Evolutionary conservation across 2,113 vertebrate species (phyloP).

Genomic region (Ptilorrhoa leucosticta): DNA sequence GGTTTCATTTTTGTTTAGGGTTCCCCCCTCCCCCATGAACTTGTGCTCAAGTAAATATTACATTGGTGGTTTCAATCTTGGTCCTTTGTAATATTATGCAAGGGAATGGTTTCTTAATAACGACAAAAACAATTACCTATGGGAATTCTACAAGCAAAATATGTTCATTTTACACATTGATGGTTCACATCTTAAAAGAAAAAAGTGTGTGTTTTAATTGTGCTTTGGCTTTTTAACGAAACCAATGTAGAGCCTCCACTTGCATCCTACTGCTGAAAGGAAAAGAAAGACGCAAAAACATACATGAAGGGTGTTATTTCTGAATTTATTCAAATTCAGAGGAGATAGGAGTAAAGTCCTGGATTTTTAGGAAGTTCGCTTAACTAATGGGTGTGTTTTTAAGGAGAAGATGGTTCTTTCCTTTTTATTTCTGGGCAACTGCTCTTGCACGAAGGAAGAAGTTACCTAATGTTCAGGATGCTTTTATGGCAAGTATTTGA

Average conservation of each 20-base stretch:
- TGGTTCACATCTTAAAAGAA: not conserved
- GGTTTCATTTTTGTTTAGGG: not conserved
- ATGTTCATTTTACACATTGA: not conserved
- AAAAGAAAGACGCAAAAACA: not conserved
- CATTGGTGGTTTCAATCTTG: not conserved
- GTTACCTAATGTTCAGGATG: not conserved
- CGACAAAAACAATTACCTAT: not conserved
- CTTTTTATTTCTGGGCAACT: not conserved
- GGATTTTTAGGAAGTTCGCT: not conserved
- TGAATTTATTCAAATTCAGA: not conserved
- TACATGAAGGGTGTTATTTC: not conserved
- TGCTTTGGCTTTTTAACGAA: not conserved
- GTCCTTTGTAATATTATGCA: not conserved
- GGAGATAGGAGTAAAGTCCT: not conserved
- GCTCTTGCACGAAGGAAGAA: not conserved
- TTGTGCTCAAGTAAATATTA: not conserved
- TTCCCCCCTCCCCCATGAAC: not conserved
- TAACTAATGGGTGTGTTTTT: not conserved
- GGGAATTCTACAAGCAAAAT: not conserved
- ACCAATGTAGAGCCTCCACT: not conserved
- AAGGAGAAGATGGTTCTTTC: not conserved
- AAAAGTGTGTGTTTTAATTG: not conserved
- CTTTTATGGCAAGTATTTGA: not conserved
- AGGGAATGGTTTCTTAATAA: not conserved
- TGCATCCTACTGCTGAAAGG: not conserved